Evolutionary conservation across 2,888 invertebrate species (phyloP).

Genomic region (Spodoptera littoralis): DNA sequence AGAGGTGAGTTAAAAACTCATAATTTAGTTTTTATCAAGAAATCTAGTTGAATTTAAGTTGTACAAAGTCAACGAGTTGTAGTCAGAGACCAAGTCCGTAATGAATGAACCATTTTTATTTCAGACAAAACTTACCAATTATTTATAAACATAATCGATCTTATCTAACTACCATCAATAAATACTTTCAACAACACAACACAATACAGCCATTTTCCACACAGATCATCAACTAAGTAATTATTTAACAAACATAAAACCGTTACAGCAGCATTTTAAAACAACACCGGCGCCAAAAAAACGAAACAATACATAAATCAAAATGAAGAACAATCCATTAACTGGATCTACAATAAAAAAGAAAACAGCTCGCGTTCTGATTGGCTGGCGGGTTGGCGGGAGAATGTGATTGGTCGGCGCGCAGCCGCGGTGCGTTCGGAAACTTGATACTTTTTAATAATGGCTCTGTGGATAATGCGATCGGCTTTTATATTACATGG

Average conservation of each 20-base stretch:
- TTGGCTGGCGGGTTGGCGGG: slow-evolving; percentile 78
- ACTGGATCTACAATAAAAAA: slow-evolving; percentile 82
- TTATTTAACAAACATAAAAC: slow-evolving; percentile 42
- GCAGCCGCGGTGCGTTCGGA: slow-evolving; percentile 78
- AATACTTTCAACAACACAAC: slow-evolving; percentile 12
- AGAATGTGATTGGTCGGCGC: slow-evolving; percentile 76
- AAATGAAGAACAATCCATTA: slow-evolving; percentile 88
- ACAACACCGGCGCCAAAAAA: slow-evolving; percentile 58
- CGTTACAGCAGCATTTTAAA: slow-evolving; percentile 54
- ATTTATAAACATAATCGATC: too few relatives aligned
- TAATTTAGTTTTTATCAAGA: too few relatives aligned
- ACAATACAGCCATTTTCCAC: slow-evolving; percentile 13
- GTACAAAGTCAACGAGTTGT: too few relatives aligned
- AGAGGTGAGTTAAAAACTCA: too few relatives aligned
- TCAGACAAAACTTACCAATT: too few relatives aligned
- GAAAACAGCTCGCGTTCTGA: slow-evolving; percentile 69
- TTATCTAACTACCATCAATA: not conserved
- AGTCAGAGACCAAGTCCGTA: too few relatives aligned
- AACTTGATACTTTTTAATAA: slow-evolving; percentile 89
- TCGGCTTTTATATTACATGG: slow-evolving; percentile 84
- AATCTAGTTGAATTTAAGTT: too few relatives aligned
- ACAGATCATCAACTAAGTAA: slow-evolving; percentile 26
- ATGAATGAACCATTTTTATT: too few relatives aligned
- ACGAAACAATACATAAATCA: slow-evolving; percentile 82
- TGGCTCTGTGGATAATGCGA: slow-evolving; percentile 88